phyloP scores from a whole-genome alignment of 2,113 vertebrate species.

The Brachyistius frenatus region DNA sequence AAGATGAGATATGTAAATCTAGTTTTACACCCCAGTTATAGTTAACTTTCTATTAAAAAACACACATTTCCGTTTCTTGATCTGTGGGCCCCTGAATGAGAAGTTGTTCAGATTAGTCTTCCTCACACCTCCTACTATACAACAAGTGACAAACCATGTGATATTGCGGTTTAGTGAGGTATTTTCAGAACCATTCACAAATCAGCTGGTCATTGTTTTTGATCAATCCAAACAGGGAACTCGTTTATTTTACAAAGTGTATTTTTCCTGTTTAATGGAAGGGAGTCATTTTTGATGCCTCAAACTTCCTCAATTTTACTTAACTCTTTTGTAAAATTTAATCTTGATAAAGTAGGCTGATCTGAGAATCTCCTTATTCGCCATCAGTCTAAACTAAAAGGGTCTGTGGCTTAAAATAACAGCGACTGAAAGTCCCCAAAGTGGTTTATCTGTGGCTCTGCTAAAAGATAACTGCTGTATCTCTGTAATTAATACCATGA shows the following conservation, averaged over 20 bases:
- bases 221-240: conserved; percentile 32
- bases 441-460: background rate
- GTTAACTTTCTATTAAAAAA: conserved; percentile 17
- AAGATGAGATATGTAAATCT: background rate
- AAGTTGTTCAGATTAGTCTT: background rate
- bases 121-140: conserved; percentile 10
- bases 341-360: background rate
- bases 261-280: conserved; percentile 20
- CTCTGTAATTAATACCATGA: background rate
- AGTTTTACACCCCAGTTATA: background rate
- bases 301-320: conserved; percentile 31
- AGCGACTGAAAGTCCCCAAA: conserved; percentile 2
- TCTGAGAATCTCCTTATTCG: background rate
- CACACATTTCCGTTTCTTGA: background rate
- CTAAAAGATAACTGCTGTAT: background rate
- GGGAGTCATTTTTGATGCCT: background rate
- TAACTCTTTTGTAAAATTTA: background rate
- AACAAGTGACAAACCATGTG: conserved; percentile 44
- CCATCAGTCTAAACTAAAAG: background rate
- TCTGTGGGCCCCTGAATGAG: background rate
- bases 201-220: background rate
- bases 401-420: background rate
- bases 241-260: background rate
- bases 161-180: conserved; percentile 30
- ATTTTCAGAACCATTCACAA: conserved; percentile 19